A percentile compares a stretch with the other conserved stretches of the same genome.
Conservation (phyloP, 2,888 invertebrate species). For the Steinernema scapterisci region DNA sequence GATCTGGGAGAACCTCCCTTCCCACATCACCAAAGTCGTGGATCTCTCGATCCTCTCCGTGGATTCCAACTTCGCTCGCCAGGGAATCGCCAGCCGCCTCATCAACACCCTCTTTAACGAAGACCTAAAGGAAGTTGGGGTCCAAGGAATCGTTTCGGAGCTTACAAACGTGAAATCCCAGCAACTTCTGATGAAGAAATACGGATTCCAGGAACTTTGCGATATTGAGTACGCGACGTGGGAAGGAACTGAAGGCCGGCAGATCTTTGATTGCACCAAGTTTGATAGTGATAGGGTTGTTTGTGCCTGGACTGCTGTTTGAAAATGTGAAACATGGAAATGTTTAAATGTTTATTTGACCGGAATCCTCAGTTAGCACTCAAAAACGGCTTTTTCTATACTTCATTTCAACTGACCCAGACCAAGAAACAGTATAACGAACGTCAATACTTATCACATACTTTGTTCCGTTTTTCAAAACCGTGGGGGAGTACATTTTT, state of each 20-base stretch:
- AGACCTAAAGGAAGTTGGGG: neutral
- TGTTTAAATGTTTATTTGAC: too few relatives aligned
- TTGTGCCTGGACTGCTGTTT: neutral
- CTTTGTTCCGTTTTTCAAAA: too few relatives aligned
- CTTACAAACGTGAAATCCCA: neutral
- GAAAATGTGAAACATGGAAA: too few relatives aligned
- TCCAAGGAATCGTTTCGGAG: neutral
- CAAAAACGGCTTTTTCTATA: too few relatives aligned
- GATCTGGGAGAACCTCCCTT: neutral
- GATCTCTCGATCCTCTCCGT: slow-evolving; percentile 6
- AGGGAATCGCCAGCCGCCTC: neutral
- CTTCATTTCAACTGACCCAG: too few relatives aligned
- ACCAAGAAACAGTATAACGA: too few relatives aligned
- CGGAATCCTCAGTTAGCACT: too few relatives aligned
- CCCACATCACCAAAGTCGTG: neutral
- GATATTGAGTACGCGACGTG: neutral
- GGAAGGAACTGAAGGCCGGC: neutral
- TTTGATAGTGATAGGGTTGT: neutral
- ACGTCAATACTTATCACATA: too few relatives aligned
- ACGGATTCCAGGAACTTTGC: neutral
- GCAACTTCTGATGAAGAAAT: neutral
- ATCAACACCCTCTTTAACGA: neutral
- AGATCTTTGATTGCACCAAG: neutral
- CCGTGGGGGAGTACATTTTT: too few relatives aligned
- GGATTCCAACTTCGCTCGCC: neutral